Percentiles rank a stretch among this genome's conserved stretches.
Evolutionary conservation across 2,113 vertebrate genomes (phyloP).

Genomic region (Phylloscopus whistleri): DNA sequence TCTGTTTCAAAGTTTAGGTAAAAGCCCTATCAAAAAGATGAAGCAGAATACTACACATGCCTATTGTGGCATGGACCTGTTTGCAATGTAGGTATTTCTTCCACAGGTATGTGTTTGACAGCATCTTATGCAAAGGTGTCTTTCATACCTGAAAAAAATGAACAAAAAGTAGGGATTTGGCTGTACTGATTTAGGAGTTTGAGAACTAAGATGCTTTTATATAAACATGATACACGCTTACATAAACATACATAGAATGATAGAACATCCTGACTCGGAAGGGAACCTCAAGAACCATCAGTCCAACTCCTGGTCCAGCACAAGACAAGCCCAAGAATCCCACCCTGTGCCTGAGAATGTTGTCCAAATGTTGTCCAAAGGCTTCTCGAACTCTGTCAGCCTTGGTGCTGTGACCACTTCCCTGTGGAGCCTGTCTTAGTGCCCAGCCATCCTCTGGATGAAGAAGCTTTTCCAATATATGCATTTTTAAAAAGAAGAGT

Average conservation of each 20-base stretch:
- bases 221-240: accelerated
- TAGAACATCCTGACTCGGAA: background rate
- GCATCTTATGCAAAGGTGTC: background rate
- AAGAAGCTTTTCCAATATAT: background rate
- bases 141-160: background rate
- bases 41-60: background rate
- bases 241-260: background rate
- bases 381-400: background rate
- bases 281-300: background rate
- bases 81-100: background rate
- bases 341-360: background rate
- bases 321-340: background rate
- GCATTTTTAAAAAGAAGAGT: background rate
- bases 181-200: background rate
- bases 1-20: background rate
- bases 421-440: background rate
- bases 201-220: background rate
- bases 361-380: background rate
- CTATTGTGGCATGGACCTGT: background rate
- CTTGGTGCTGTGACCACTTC: background rate
- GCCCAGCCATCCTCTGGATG: background rate
- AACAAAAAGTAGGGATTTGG: background rate
- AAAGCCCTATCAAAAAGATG: background rate
- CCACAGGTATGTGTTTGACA: background rate
- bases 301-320: background rate